A percentile compares a stretch with the other conserved stretches of the same genome.
Conservation (phyloP, 2,113 vertebrate genomes). For the Chloropsis hardwickii region DNA sequence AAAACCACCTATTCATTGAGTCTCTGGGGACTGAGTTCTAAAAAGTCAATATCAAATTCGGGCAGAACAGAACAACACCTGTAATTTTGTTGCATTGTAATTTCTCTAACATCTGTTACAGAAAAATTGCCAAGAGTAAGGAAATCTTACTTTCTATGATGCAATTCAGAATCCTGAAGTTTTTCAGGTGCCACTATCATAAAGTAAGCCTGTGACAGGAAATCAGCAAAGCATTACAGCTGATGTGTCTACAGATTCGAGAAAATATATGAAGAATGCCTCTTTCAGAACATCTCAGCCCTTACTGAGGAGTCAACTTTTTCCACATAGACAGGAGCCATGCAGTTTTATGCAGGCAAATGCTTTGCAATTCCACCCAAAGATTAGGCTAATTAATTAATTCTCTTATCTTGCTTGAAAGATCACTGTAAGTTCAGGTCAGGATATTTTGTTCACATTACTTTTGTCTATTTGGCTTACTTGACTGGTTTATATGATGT, state of each 20-base stretch:
- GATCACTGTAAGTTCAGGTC: background rate
- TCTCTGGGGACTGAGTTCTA: background rate
- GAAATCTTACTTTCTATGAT: background rate
- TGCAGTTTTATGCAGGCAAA: background rate
- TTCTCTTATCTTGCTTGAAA: background rate
- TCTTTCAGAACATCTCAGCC: background rate
- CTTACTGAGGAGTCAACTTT: background rate
- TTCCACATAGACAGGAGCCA: background rate
- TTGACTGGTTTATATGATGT: background rate
- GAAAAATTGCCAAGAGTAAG: background rate
- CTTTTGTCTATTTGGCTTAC: background rate
- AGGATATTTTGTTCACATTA: background rate
- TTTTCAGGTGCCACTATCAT: background rate
- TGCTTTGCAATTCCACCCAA: background rate
- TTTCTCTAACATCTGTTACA: background rate
- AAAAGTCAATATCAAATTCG: background rate
- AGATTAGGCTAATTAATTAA: background rate
- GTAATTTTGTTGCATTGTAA: background rate
- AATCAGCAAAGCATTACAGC: background rate
- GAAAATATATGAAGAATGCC: background rate
- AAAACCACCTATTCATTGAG: background rate
- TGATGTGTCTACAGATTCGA: background rate
- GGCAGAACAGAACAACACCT: background rate
- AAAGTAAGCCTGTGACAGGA: background rate
- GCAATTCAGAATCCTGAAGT: background rate